Conservation (phyloP, 2,888 invertebrate genomes). For the Pammene fasciana region DNA sequence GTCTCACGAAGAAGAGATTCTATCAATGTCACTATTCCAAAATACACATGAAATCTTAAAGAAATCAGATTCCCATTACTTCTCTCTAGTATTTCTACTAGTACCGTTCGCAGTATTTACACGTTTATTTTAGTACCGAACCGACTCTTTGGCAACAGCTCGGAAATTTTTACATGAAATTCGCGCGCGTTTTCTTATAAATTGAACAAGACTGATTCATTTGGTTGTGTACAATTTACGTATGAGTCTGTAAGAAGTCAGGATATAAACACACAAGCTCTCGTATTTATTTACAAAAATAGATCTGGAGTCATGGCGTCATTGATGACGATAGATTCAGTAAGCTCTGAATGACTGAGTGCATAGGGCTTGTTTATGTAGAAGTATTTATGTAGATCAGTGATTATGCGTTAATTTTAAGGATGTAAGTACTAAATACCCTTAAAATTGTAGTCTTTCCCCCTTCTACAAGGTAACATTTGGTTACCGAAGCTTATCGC, state of each 20-base stretch:
- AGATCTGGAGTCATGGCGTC: background rate
- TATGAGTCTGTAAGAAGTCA: constrained; percentile 9
- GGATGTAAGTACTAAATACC: too few relatives aligned
- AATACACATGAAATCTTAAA: background rate
- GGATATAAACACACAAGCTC: constrained; percentile 10
- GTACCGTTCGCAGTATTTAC: constrained; percentile 42
- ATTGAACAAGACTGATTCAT: constrained; percentile 27
- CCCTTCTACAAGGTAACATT: too few relatives aligned
- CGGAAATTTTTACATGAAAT: constrained; percentile 35
- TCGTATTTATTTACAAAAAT: constrained; percentile 17
- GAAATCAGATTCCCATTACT: constrained; percentile 6
- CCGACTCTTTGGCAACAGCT: constrained; percentile 35
- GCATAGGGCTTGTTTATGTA: background rate
- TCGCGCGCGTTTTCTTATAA: constrained; percentile 35
- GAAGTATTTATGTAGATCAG: background rate
- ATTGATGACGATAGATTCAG: background rate
- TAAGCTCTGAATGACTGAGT: background rate
- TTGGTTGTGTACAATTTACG: constrained; percentile 1
- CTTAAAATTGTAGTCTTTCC: too few relatives aligned
- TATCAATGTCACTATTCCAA: background rate
- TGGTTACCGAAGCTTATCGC: too few relatives aligned
- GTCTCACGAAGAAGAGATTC: background rate
- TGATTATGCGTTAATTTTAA: too few relatives aligned
- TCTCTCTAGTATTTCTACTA: background rate
- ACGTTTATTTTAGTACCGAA: constrained; percentile 50